These are phyloP conservation scores for Protophormia terraenovae DNA, from an alignment of 2,888 invertebrate genomes.

Conservation along the genomic window DNA sequence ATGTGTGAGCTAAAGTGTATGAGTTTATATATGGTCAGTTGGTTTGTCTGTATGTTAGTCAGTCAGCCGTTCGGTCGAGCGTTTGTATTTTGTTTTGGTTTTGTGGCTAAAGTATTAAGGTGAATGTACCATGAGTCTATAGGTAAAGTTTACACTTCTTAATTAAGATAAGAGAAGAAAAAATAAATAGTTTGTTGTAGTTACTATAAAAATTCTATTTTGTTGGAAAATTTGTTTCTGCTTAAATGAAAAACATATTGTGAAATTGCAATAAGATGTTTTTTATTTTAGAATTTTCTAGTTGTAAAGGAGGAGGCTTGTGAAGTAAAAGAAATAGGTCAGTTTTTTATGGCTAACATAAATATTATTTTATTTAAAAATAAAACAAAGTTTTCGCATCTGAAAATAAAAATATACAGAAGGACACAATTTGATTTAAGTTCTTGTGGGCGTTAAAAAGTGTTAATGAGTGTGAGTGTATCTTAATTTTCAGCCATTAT, in stretches of 20 bases:
- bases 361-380: no score
- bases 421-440: no score
- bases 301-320: not conserved
- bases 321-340: no score
- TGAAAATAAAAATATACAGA: no score
- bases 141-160: constrained; percentile 40
- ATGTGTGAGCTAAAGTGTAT: not conserved
- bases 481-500: no score
- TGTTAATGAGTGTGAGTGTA: no score
- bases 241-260: not conserved
- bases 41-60: not conserved
- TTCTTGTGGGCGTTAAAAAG: no score
- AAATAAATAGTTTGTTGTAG: not conserved
- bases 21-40: not conserved
- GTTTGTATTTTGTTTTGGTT: not conserved
- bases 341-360: no score
- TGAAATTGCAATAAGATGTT: not conserved
- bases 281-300: not conserved
- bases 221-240: not conserved
- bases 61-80: not conserved
- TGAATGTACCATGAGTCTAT: constrained; percentile 34
- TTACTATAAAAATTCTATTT: not conserved
- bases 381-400: no score
- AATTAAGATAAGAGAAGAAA: not conserved
- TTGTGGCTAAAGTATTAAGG: constrained; percentile 19